Conservation (phyloP, 2,797 vertebrate genomes). For the Sarcophilus harrisii region DNA sequence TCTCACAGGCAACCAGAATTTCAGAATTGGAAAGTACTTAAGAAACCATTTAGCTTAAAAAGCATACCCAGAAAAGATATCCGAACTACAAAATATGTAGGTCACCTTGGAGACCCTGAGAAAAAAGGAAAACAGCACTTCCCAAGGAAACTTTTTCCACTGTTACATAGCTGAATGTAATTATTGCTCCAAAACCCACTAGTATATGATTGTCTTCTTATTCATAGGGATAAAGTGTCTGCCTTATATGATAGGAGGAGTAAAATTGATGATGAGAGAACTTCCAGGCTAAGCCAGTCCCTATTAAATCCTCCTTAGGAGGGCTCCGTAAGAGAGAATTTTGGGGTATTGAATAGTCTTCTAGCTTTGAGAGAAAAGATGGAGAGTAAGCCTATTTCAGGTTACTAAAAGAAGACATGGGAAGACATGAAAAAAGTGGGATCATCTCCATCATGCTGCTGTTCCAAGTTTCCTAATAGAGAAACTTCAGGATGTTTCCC, state of each 20-base stretch:
- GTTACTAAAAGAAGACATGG: not conserved
- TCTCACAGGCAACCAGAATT: not conserved
- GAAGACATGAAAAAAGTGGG: not conserved
- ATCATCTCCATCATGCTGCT: not conserved
- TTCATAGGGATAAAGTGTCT: not conserved
- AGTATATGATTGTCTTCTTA: not conserved
- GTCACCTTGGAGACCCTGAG: not conserved
- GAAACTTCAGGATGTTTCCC: not conserved
- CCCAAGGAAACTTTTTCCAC: not conserved
- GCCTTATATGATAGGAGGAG: not conserved
- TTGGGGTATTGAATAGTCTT: not conserved
- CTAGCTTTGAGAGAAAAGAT: not conserved
- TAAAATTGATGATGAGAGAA: not conserved
- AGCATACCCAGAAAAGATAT: not conserved
- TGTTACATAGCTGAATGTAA: not conserved
- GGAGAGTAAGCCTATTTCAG: not conserved
- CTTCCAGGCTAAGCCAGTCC: not conserved
- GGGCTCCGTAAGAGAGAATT: not conserved
- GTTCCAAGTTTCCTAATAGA: not conserved
- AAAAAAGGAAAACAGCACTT: not conserved
- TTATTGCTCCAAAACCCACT: not conserved
- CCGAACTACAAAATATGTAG: not conserved
- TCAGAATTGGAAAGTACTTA: not conserved
- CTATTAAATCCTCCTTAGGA: not conserved
- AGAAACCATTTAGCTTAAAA: not conserved